phyloP scores from a whole-genome alignment of 2,888 invertebrate species.

The Platycheirus albimanus region DNA sequence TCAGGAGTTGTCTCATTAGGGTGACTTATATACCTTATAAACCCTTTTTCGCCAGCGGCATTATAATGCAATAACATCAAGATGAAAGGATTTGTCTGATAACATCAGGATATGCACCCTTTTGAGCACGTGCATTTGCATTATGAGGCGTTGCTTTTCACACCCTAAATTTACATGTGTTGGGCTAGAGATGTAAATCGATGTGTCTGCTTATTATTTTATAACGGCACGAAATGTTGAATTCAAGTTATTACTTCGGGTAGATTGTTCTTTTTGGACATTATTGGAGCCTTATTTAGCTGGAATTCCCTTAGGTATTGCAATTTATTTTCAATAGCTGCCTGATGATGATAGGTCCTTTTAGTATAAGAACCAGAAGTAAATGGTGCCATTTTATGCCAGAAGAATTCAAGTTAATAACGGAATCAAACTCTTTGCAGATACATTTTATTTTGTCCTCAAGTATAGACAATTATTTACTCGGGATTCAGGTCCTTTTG shows the following conservation, averaged over 20 bases:
- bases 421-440: too few species aligned
- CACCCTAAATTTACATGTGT: not conserved
- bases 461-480: too few species aligned
- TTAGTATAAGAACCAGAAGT: not conserved
- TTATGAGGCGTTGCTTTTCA: conserved; percentile 20
- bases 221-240: not conserved
- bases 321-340: conserved; percentile 8
- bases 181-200: not conserved
- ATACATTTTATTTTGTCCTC: too few species aligned
- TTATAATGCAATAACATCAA: conserved; percentile 43
- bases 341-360: not conserved
- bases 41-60: conserved; percentile 19
- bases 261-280: conserved; percentile 12
- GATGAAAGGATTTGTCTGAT: conserved; percentile 39
- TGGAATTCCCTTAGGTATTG: not conserved
- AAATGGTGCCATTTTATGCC: not conserved
- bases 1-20: conserved; percentile 26
- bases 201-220: too few species aligned
- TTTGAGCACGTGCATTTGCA: conserved; percentile 4
- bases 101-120: not conserved
- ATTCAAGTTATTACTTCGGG: conserved; percentile 3
- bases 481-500: too few species aligned
- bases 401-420: too few species aligned
- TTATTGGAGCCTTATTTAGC: not conserved
- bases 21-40: conserved; percentile 4